These are phyloP conservation scores for Cephalopterus ornatus DNA, from an alignment of 2,113 vertebrate genomes.

Conservation along the genomic window DNA sequence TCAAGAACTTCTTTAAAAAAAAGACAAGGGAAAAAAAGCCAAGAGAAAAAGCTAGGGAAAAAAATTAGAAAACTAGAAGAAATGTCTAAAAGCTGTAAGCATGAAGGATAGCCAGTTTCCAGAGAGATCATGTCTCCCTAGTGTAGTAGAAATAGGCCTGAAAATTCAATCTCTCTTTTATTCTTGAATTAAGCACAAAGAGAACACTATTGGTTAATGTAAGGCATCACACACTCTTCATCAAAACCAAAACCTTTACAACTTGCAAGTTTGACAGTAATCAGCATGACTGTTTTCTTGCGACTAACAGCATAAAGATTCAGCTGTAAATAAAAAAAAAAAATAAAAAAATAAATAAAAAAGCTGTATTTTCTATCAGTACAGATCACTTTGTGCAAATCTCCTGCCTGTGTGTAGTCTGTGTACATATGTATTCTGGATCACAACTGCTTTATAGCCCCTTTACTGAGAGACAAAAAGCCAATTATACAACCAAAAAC, in stretches of 20 bases:
- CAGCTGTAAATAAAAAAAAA: not conserved
- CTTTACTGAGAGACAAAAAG: not conserved
- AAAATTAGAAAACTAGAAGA: not conserved
- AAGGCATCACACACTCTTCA: not conserved
- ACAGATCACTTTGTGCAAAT: not conserved
- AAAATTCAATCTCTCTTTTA: not conserved
- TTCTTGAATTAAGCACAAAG: not conserved
- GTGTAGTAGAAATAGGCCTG: not conserved
- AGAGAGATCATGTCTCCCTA: not conserved
- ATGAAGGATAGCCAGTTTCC: not conserved
- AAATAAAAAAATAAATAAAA: no score
- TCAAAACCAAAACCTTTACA: not conserved
- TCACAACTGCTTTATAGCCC: not conserved
- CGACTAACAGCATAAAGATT: not conserved
- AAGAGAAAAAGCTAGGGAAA: not conserved
- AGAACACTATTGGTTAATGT: not conserved
- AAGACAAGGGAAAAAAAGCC: rapidly evolving
- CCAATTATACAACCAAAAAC: not conserved
- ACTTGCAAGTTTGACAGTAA: not conserved
- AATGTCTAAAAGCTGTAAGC: not conserved
- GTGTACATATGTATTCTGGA: not conserved
- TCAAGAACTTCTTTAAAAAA: not conserved
- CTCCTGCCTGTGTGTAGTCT: not conserved
- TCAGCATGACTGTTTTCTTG: not conserved
- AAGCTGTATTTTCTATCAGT: not conserved